phyloP scores from a whole-genome alignment of 2,113 vertebrate species.

The Xenotilapia flavipinnis region DNA sequence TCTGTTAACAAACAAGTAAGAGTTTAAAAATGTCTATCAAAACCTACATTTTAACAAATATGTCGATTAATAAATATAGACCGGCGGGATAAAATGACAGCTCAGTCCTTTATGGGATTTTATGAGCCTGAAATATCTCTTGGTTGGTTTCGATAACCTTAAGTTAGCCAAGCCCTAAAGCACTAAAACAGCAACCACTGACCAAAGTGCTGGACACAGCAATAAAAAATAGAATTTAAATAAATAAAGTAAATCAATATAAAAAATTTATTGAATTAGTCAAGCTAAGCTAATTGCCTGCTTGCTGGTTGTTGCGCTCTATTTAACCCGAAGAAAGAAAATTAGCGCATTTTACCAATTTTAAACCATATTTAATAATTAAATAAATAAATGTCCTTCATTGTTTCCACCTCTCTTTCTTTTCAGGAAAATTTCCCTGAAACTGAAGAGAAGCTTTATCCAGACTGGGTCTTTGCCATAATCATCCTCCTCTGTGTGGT shows the following conservation, averaged over 20 bases:
- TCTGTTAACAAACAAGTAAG: not conserved
- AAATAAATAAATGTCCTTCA: not conserved
- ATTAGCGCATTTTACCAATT: not conserved
- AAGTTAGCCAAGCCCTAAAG: not conserved
- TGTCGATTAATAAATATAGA: not conserved
- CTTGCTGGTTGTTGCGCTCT: not conserved
- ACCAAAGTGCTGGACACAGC: not conserved
- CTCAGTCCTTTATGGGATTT: not conserved
- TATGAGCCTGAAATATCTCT: not conserved
- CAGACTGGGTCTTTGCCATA: slow-evolving; percentile 74
- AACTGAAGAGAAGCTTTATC: slow-evolving; percentile 70
- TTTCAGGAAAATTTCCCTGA: slow-evolving; percentile 72
- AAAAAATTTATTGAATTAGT: not conserved
- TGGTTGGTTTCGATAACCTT: not conserved
- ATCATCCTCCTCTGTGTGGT: slow-evolving; percentile 70
- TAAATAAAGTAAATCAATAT: not conserved
- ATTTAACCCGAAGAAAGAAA: not conserved
- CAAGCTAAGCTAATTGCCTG: not conserved
- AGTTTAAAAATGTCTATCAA: not conserved
- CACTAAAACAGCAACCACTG: not conserved
- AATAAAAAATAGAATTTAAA: not conserved
- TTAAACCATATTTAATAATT: not conserved
- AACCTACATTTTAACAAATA: not conserved
- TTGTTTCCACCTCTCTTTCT: not conserved
- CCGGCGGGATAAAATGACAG: not conserved